Evolutionary conservation across 2,888 invertebrate species (phyloP), one percentile per base, ranked within the genome.

Genomic region (Diaprepes abbreviatus): DNA sequence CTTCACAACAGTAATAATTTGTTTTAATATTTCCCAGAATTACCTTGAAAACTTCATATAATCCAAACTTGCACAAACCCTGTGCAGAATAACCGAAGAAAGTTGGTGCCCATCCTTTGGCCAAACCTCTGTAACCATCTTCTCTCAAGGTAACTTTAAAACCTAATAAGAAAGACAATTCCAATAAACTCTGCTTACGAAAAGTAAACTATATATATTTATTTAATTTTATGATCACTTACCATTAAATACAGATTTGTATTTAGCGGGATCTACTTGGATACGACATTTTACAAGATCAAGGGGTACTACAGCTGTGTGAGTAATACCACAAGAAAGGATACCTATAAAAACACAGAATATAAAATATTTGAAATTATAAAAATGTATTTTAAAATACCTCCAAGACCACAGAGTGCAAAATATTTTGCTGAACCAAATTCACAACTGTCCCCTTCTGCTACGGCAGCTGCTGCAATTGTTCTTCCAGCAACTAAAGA

Each of bases 101-200:
- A 38, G 98, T 98, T 66, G 98, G 98, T 1, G 98, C 97, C 98
- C 98, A 98, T 68, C 98, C 98, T 84, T 92, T 95, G 55, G 89
- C 96, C 71, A 99, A 88, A 9, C 96, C 96, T 45, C 90, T 88
- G 58, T 90, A 81, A 75, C 97, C 97, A 83, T 95, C 97, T 85
- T 98, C 98, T 43, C 88, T 88, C 12, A 97, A 81, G 1, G 97
- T 94, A 17, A 94, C 89, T 84, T 86, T 90, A 87, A 97, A 97
- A 12, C 96, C 97, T 66, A 45, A 10, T 6, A 16, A 50, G 14
- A 35, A 50, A 17, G 14, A 7, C 17, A 58, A 19, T 43, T 43
- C n/a, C n/a, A n/a, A n/a, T n/a, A n/a, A n/a, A n/a, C n/a, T n/a
- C n/a, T n/a, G n/a, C n/a, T n/a, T n/a, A n/a, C n/a, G n/a, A n/a